Evolutionary conservation across 2,888 invertebrate species (phyloP).

Genomic region (Oasisia sp.): DNA sequence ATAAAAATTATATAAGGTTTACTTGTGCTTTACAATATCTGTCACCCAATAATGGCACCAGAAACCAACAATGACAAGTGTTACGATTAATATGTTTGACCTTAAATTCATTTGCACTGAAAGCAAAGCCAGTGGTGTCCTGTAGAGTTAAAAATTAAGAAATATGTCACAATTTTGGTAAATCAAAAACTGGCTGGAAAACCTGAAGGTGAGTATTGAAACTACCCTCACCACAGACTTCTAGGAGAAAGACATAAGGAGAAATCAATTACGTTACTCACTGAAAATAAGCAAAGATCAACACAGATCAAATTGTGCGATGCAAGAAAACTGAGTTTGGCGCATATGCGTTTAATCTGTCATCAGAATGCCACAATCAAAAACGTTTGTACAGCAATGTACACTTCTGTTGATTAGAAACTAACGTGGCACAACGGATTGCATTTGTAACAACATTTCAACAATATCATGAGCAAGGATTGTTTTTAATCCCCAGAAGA

Average conservation of each 20-base stretch:
- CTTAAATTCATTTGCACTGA: too few relatives aligned
- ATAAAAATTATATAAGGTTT: too few relatives aligned
- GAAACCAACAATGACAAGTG: too few relatives aligned
- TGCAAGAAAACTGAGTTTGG: background rate
- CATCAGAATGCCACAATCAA: background rate
- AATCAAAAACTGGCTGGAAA: too few relatives aligned
- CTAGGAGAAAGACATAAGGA: background rate
- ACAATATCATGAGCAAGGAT: background rate
- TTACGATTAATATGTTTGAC: too few relatives aligned
- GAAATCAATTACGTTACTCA: background rate
- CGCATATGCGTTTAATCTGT: background rate
- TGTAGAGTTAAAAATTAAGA: too few relatives aligned
- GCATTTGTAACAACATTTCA: background rate
- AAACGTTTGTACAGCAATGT: background rate
- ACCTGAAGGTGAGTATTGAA: too few relatives aligned
- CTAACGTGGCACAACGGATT: background rate
- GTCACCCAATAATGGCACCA: too few relatives aligned
- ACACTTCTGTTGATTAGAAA: background rate
- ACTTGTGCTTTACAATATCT: too few relatives aligned
- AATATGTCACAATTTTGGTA: too few relatives aligned
- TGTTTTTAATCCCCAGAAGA: background rate
- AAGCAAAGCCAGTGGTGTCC: too few relatives aligned
- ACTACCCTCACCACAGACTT: background rate
- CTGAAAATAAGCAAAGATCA: background rate
- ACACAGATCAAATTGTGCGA: background rate